A percentile compares a stretch with the other conserved stretches of the same genome.
phyloP scores from a whole-genome alignment of 1,140 invertebrate genomes.

The Chymomyza costata region DNA sequence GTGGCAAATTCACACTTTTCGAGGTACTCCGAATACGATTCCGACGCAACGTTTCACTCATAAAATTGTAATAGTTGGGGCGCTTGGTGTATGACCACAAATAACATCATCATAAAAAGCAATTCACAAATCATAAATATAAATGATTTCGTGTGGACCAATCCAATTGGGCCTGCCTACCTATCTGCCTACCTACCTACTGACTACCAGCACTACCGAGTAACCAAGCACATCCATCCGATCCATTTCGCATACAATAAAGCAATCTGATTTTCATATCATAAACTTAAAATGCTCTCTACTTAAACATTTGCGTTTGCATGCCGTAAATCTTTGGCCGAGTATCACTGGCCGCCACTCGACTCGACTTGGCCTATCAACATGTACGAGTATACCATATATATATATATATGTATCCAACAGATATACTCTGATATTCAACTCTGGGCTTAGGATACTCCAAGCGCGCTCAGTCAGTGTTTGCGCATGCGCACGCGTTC shows the following conservation, averaged over 20 bases:
- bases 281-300: slow-evolving; percentile 65
- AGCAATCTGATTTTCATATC: slow-evolving; percentile 72
- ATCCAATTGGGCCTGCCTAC: slow-evolving; percentile 30
- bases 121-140: slow-evolving; percentile 75
- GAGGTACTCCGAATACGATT: no score
- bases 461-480: slow-evolving; percentile 34
- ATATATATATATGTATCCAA: no score
- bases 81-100: slow-evolving; percentile 30
- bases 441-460: no score
- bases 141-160: slow-evolving; percentile 49
- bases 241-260: slow-evolving; percentile 73
- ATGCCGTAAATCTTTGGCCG: slow-evolving; percentile 59
- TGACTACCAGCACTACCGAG: no score
- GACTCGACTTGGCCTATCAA: slow-evolving; percentile 43
- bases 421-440: slow-evolving; percentile 11
- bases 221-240: slow-evolving; percentile 35
- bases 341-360: background rate
- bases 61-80: slow-evolving; percentile 61
- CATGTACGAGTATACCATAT: slow-evolving; percentile 50
- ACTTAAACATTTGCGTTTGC: slow-evolving; percentile 42
- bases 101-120: slow-evolving; percentile 72
- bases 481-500: slow-evolving; percentile 69
- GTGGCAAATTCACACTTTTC: slow-evolving; percentile 72
- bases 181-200: no score
- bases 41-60: slow-evolving; percentile 3